A percentile compares a stretch with the other conserved stretches of the same genome.
phyloP scores from a whole-genome alignment of 1,140 invertebrate genomes.

The Archivesica marissinica region DNA sequence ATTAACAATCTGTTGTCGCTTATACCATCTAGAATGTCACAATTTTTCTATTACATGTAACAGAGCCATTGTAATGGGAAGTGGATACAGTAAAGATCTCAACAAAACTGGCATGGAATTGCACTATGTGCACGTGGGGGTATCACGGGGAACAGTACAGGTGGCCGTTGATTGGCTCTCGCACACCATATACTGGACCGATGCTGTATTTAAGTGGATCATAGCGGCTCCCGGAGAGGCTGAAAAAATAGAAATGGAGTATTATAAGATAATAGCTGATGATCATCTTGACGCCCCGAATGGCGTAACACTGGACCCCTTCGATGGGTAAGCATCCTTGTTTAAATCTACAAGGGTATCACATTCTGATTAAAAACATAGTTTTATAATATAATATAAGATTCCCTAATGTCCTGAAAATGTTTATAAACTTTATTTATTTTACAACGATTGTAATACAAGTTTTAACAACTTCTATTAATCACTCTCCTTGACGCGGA shows the following conservation, averaged over 20 bases:
- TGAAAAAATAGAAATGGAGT: conserved; percentile 11
- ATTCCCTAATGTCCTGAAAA: too few relatives aligned
- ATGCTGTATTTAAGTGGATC: conserved; percentile 17
- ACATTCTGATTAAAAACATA: too few relatives aligned
- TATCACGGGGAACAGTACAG: background rate
- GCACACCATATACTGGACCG: conserved; percentile 30
- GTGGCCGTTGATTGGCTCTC: conserved; percentile 33
- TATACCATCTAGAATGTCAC: too few relatives aligned
- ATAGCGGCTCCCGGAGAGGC: background rate
- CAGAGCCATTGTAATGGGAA: background rate
- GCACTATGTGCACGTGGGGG: background rate
- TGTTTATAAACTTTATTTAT: too few relatives aligned
- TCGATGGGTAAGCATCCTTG: conserved; percentile 30
- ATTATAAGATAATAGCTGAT: conserved; percentile 27
- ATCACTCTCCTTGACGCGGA: too few relatives aligned
- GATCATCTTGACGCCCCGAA: conserved; percentile 6
- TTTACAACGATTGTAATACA: too few relatives aligned
- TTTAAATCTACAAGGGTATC: too few relatives aligned
- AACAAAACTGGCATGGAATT: background rate
- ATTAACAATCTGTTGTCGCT: too few relatives aligned
- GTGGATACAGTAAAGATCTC: background rate
- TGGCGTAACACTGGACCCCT: conserved; percentile 21
- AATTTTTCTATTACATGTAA: too few relatives aligned
- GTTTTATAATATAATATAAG: too few relatives aligned
- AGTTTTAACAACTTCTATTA: too few relatives aligned